These are phyloP conservation scores for Thalassophryne amazonica DNA, from an alignment of 2,797 vertebrate genomes.

Conservation along the genomic window DNA sequence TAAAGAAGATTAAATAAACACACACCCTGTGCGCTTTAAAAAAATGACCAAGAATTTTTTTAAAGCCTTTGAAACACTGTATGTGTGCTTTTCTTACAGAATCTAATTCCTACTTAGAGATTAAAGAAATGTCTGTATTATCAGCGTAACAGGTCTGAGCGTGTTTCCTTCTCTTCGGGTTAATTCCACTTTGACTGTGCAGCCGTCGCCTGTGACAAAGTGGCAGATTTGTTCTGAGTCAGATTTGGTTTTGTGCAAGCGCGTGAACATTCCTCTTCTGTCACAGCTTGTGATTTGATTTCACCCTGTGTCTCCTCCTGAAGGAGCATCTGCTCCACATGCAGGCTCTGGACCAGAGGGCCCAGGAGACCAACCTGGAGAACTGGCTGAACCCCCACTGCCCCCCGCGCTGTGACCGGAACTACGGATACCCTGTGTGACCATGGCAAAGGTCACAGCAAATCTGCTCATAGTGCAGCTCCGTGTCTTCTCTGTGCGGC, in stretches of 20 bases:
- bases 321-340: constrained; percentile 89
- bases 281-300: neutral
- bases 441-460: neutral
- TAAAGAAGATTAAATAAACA: no score
- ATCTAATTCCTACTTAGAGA: no score
- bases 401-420: constrained; percentile 86
- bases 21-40: no score
- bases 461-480: no score
- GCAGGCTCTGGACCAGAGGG: constrained; percentile 84
- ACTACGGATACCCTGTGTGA: constrained; percentile 84
- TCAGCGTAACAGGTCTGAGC: neutral
- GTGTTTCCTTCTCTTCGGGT: neutral
- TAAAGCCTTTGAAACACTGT: no score
- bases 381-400: constrained; percentile 93
- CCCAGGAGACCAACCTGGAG: constrained; percentile 89
- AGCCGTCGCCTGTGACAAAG: neutral
- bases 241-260: neutral
- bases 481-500: no score
- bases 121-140: no score
- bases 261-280: neutral
- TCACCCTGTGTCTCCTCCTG: neutral
- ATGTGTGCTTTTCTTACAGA: no score
- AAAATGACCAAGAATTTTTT: no score
- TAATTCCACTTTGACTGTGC: neutral
- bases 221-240: neutral